Evolutionary conservation across 2,888 invertebrate species (phyloP).

Genomic region (Hololepta plana): DNA sequence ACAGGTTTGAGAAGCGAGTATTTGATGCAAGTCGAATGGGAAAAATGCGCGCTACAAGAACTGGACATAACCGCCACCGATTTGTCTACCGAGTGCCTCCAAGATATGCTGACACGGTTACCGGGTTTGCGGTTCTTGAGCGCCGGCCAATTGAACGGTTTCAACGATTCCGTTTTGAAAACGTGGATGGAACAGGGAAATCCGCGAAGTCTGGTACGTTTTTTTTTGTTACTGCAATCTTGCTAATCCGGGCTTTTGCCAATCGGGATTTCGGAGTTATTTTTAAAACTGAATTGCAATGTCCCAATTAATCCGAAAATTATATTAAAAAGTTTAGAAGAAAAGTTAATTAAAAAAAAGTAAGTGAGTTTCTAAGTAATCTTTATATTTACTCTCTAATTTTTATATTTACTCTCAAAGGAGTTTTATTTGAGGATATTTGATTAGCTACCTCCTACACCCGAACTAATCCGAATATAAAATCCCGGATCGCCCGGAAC

Average conservation of each 20-base stretch:
- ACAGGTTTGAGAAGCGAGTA: slow-evolving; percentile 77
- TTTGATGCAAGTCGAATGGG: slow-evolving; percentile 96
- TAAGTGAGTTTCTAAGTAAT: neutral
- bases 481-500: no score
- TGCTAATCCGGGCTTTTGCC: no score
- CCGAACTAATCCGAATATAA: no score
- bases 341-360: neutral
- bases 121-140: slow-evolving; percentile 76
- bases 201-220: slow-evolving; percentile 31
- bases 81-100: slow-evolving; percentile 80
- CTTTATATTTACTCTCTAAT: neutral
- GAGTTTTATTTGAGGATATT: slow-evolving; percentile 1
- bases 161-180: slow-evolving; percentile 87
- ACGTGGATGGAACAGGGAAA: slow-evolving; percentile 81
- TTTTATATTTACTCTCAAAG: neutral
- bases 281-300: no score
- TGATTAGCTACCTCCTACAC: no score
- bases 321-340: no score
- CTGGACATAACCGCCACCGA: slow-evolving; percentile 96
- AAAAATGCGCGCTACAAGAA: slow-evolving; percentile 80
- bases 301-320: no score
- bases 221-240: no score
- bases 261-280: no score
- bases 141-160: slow-evolving; percentile 94
- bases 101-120: slow-evolving; percentile 78